phyloP scores from a whole-genome alignment of 2,797 vertebrate species.

The Sphenodon punctatus region DNA sequence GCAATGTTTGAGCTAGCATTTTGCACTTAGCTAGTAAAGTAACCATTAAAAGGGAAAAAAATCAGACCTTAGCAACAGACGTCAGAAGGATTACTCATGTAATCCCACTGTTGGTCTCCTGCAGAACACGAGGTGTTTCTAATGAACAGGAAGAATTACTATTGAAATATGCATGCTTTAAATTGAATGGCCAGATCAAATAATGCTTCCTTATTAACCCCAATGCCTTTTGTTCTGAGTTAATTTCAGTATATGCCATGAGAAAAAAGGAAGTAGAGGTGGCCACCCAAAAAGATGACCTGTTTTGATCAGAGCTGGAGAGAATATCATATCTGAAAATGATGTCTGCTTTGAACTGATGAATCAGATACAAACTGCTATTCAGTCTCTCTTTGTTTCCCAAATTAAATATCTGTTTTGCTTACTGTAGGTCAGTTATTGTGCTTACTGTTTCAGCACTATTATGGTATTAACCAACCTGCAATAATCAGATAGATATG shows the following conservation, averaged over 20 bases:
- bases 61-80: not conserved
- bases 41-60: not conserved
- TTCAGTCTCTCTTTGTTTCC: too few relatives aligned
- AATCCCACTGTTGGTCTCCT: not conserved
- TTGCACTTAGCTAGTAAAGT: not conserved
- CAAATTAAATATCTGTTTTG: too few relatives aligned
- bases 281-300: not conserved
- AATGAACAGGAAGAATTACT: not conserved
- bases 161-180: not conserved
- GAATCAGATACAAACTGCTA: too few relatives aligned
- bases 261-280: not conserved
- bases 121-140: not conserved
- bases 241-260: not conserved
- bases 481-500: too few relatives aligned
- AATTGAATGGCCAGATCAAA: not conserved
- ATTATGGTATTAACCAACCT: too few relatives aligned
- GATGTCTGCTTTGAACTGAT: too few relatives aligned
- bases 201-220: rapidly evolving
- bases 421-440: too few relatives aligned
- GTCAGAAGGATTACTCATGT: not conserved
- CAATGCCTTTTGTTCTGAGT: not conserved
- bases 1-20: not conserved
- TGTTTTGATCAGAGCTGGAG: too few relatives aligned
- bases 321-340: too few relatives aligned
- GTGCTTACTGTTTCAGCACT: too few relatives aligned